A percentile compares a stretch with the other conserved stretches of the same genome.
Evolutionary conservation across 2,113 vertebrate genomes (phyloP).

Genomic region (Lasiurus borealis): DNA sequence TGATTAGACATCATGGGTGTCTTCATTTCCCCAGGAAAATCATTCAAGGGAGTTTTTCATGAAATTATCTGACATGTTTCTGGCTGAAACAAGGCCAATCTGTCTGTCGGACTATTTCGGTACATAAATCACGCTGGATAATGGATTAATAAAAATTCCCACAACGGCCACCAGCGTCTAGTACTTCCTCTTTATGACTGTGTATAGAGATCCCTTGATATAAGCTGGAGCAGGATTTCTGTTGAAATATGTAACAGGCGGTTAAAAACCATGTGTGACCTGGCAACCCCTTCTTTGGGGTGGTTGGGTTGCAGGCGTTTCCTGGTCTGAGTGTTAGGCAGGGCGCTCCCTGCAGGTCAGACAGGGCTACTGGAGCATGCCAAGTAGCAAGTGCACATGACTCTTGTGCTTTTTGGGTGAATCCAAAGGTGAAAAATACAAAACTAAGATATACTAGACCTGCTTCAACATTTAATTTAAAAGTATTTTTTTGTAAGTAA

Average conservation of each 20-base stretch:
- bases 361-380: not conserved
- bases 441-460: not conserved
- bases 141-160: not conserved
- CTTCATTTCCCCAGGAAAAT: not conserved
- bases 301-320: not conserved
- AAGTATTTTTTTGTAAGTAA: not conserved
- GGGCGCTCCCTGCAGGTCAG: not conserved
- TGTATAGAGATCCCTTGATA: not conserved
- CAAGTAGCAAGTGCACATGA: not conserved
- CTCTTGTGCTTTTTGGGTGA: not conserved
- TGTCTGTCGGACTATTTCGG: not conserved
- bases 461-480: not conserved
- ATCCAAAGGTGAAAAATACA: constrained; percentile 52
- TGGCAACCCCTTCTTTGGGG: not conserved
- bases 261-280: not conserved
- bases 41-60: not conserved
- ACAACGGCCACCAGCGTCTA: not conserved
- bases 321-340: not conserved
- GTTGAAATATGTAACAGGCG: not conserved
- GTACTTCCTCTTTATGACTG: not conserved
- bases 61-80: not conserved
- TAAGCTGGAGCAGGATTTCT: not conserved
- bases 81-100: not conserved
- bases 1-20: not conserved
- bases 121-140: not conserved